phyloP scores from a whole-genome alignment of 2,113 vertebrate genomes.

The Lophochroa leadbeateri region DNA sequence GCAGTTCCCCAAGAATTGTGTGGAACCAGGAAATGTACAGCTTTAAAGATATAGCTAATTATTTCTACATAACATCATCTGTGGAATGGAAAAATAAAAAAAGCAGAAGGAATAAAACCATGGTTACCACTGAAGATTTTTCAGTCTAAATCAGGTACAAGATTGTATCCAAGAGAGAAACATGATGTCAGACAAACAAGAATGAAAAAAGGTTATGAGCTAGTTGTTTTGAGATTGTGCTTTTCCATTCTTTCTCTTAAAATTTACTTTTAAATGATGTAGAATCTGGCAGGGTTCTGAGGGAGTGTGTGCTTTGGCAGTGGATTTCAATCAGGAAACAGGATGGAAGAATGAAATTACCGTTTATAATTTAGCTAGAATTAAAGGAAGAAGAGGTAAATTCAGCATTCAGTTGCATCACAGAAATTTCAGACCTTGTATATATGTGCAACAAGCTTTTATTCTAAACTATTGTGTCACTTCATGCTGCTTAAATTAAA shows the following conservation, averaged over 20 bases:
- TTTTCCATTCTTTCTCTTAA: slow-evolving; percentile 13
- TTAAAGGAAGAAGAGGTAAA: not conserved
- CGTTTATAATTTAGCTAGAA: not conserved
- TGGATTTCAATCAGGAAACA: slow-evolving; percentile 1
- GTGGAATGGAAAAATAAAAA: not conserved
- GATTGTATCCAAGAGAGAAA: not conserved
- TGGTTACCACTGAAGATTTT: not conserved
- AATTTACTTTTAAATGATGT: slow-evolving; percentile 13
- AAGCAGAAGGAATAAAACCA: not conserved
- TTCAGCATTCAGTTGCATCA: not conserved
- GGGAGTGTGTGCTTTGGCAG: slow-evolving; percentile 16
- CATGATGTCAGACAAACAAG: not conserved
- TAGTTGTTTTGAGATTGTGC: not conserved
- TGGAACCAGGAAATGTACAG: not conserved
- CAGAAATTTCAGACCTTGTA: not conserved
- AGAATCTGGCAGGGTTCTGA: slow-evolving; percentile 11
- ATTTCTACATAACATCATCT: not conserved
- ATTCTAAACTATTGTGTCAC: not conserved
- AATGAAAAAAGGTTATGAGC: not conserved
- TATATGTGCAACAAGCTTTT: not conserved
- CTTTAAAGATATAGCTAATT: not conserved
- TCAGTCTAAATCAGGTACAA: not conserved
- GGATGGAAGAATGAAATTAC: slow-evolving; percentile 17
- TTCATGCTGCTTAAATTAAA: not conserved
- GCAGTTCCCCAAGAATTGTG: not conserved